Conservation (phyloP, 1,140 invertebrate genomes). For the Diuraphis noxia region DNA sequence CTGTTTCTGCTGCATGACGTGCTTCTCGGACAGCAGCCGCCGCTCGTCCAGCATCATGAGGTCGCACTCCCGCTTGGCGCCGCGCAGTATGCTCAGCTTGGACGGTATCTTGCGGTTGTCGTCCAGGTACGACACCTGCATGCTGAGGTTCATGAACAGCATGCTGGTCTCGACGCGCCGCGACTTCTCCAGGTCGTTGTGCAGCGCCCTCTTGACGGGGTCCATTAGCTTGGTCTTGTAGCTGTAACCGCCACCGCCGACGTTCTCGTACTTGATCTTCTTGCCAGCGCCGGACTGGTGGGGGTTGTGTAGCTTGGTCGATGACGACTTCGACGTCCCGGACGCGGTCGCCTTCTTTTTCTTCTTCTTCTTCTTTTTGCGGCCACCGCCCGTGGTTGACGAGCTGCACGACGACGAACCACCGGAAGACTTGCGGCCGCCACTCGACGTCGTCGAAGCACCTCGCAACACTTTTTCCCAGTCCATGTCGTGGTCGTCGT, state of each 20-base stretch:
- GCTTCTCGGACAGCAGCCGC: constrained; percentile 50
- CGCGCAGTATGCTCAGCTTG: constrained; percentile 51
- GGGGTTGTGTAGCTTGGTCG: neutral
- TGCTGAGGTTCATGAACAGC: constrained; percentile 52
- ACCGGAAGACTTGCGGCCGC: neutral
- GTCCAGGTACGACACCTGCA: constrained; percentile 47
- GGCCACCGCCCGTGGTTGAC: neutral
- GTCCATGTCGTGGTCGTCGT: constrained; percentile 45
- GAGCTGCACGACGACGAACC: constrained; percentile 9
- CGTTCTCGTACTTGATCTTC: constrained; percentile 23
- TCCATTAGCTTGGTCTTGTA: constrained; percentile 51
- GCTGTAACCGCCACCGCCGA: neutral
- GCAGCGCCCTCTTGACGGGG: constrained; percentile 47
- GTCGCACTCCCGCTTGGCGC: constrained; percentile 50
- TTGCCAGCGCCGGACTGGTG: neutral
- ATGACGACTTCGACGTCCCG: neutral
- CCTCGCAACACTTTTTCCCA: constrained; percentile 10
- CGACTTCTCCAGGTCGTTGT: constrained; percentile 47
- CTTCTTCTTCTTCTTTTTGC: constrained; percentile 43
- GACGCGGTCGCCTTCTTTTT: neutral
- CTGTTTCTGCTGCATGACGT: constrained; percentile 44
- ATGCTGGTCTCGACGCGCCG: constrained; percentile 46
- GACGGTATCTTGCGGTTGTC: constrained; percentile 51
- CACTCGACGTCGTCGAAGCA: neutral
- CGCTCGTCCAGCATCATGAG: constrained; percentile 39